These are phyloP conservation scores for Psammodynastes pulverulentus DNA, from an alignment of 2,113 vertebrate species.

Conservation along the genomic window DNA sequence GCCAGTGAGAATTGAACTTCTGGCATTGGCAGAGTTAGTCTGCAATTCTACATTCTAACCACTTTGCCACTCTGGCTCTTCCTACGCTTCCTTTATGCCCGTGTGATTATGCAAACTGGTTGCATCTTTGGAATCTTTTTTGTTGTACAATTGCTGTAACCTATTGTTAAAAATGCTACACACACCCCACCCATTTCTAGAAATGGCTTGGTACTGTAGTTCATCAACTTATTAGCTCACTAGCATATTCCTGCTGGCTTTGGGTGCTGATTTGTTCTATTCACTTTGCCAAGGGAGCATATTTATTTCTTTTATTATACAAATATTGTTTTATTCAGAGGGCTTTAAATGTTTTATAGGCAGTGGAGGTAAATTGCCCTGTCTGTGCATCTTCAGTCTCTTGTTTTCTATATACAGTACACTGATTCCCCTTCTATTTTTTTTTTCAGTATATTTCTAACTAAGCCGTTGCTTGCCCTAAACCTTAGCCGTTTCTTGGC, in stretches of 20 bases:
- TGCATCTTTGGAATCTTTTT: not conserved
- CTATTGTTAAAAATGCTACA: not conserved
- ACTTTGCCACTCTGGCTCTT: not conserved
- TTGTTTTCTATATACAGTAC: not conserved
- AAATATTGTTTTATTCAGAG: not conserved
- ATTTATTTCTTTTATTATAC: not conserved
- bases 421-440: not conserved
- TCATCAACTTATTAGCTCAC: not conserved
- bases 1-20: not conserved
- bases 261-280: not conserved
- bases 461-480: not conserved
- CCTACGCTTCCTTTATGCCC: not conserved
- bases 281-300: not conserved
- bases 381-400: not conserved
- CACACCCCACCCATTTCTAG: not conserved
- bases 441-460: not conserved
- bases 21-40: not conserved
- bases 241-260: not conserved
- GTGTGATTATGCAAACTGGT: not conserved
- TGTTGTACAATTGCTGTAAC: not conserved
- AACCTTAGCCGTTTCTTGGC: not conserved
- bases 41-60: not conserved
- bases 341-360: not conserved
- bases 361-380: not conserved
- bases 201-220: not conserved